Percentiles rank a stretch among this genome's conserved stretches.
These are phyloP conservation scores for Aphis craccivora DNA, from an alignment of 1,140 invertebrate genomes.

Conservation along the genomic window DNA sequence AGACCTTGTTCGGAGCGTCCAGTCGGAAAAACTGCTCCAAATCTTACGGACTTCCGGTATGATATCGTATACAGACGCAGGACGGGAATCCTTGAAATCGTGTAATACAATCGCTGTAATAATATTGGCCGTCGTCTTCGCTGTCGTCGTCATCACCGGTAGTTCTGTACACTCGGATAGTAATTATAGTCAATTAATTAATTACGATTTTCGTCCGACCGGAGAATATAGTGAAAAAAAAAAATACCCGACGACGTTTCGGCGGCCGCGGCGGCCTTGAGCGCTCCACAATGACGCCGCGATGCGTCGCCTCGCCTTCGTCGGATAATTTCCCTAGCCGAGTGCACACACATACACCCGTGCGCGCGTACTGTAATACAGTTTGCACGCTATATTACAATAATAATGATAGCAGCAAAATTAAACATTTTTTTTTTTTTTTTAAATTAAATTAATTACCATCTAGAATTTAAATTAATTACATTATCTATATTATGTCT, in stretches of 20 bases:
- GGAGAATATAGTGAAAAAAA: neutral
- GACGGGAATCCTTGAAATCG: neutral
- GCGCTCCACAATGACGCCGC: neutral
- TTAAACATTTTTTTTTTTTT: conserved; percentile 11
- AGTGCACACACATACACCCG: neutral
- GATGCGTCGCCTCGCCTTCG: neutral
- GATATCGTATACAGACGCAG: neutral
- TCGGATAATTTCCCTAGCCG: conserved; percentile 4
- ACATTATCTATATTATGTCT: neutral
- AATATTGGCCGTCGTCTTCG: neutral
- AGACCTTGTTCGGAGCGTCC: neutral
- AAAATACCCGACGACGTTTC: conserved; percentile 2
- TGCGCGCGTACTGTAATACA: neutral
- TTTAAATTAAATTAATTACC: conserved; percentile 34
- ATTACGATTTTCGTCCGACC: conserved; percentile 9
- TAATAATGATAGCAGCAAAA: conserved; percentile 1
- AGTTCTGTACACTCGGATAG: neutral
- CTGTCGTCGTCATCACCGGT: neutral
- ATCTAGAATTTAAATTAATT: conserved; percentile 8
- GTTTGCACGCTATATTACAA: neutral
- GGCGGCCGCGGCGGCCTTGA: neutral
- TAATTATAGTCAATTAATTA: conserved; percentile 35
- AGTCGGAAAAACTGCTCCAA: conserved; percentile 17
- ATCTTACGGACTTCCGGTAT: neutral
- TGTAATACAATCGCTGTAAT: neutral